These are phyloP conservation scores for Triplophysa siluroides DNA, from an alignment of 2,113 vertebrate genomes.

Conservation along the genomic window DNA sequence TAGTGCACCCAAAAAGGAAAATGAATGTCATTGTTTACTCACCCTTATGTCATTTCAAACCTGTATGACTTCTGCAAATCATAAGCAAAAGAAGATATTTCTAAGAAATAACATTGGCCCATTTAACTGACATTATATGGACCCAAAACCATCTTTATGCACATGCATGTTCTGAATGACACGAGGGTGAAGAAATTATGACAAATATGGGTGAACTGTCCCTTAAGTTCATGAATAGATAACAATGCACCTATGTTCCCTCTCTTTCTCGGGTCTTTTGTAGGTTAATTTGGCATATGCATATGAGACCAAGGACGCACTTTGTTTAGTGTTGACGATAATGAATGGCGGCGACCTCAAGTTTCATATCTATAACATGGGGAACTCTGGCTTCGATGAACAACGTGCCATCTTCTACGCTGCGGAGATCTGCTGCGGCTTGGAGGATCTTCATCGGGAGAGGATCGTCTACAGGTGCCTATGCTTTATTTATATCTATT, in stretches of 20 bases:
- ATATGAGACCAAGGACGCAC: conserved; percentile 87
- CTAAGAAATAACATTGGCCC: too few relatives aligned
- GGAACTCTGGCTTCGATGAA: conserved; percentile 83
- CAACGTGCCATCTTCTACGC: conserved; percentile 84
- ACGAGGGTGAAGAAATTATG: too few relatives aligned
- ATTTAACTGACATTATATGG: too few relatives aligned
- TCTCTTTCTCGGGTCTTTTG: not conserved
- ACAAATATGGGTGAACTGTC: too few relatives aligned
- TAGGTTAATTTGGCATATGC: conserved; percentile 85
- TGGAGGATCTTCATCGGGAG: conserved; percentile 83
- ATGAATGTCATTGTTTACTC: too few relatives aligned
- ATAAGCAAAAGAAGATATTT: too few relatives aligned
- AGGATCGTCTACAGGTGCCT: conserved; percentile 83
- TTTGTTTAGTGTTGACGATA: conserved; percentile 89
- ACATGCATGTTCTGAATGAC: too few relatives aligned
- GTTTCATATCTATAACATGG: conserved; percentile 92
- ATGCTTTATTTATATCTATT: not conserved
- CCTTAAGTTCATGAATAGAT: conserved; percentile 31
- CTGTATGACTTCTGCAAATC: too few relatives aligned
- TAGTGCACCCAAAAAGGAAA: too few relatives aligned
- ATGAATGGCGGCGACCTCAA: conserved; percentile 89
- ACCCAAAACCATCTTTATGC: too few relatives aligned
- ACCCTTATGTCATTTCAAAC: too few relatives aligned
- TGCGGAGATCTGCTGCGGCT: conserved; percentile 85
- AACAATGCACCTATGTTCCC: conserved; percentile 2